phyloP scores from a whole-genome alignment of 2,113 vertebrate genomes.

The Myanophis thanlyinensis region DNA sequence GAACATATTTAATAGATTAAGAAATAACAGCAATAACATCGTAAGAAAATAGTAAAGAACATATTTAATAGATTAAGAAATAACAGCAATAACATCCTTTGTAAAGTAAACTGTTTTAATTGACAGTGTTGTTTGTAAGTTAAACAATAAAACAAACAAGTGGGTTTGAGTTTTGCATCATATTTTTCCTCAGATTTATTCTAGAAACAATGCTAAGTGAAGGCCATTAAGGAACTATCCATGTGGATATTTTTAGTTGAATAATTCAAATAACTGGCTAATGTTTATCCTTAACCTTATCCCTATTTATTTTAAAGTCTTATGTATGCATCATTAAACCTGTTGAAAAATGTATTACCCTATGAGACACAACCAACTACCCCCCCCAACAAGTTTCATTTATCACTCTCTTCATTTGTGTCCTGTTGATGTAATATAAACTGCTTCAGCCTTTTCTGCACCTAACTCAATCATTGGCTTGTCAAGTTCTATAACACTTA shows the following conservation, averaged over 20 bases:
- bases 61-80: background rate
- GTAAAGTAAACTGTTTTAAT: background rate
- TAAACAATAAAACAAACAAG: background rate
- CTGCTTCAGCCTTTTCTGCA: background rate
- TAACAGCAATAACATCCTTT: background rate
- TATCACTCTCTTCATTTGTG: background rate
- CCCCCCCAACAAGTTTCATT: background rate
- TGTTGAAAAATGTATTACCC: background rate
- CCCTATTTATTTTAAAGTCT: background rate
- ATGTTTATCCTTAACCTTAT: background rate
- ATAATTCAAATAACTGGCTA: conserved; percentile 18
- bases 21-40: background rate
- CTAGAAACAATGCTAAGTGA: background rate
- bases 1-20: background rate
- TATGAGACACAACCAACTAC: background rate
- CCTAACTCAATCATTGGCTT: background rate
- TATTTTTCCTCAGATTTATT: background rate
- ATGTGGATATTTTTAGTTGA: background rate
- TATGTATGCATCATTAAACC: background rate
- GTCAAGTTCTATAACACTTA: background rate
- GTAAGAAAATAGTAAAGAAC: background rate
- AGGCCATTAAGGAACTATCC: background rate
- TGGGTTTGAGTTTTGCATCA: background rate
- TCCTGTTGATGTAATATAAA: background rate
- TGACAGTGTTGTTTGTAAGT: background rate